phyloP scores from a whole-genome alignment of 2,797 vertebrate species.

The Nannoperca australis region DNA sequence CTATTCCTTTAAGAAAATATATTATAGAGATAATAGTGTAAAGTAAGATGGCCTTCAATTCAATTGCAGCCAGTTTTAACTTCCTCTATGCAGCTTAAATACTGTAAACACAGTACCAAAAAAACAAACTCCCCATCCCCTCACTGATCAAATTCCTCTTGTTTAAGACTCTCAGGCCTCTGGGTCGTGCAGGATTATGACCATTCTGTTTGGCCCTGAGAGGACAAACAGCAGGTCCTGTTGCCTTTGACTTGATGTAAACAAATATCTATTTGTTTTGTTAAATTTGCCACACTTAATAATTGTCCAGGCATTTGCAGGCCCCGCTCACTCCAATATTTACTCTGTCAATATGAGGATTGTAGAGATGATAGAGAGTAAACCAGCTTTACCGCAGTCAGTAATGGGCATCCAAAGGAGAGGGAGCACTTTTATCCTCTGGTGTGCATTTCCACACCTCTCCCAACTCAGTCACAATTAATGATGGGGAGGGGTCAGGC shows the following conservation, averaged over 20 bases:
- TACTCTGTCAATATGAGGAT: slow-evolving; percentile 24
- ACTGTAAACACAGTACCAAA: not conserved
- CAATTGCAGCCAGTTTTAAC: not conserved
- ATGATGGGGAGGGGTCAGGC: slow-evolving; percentile 30
- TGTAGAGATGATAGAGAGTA: slow-evolving; percentile 26
- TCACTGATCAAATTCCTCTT: not conserved
- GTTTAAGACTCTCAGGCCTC: not conserved
- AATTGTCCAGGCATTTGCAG: slow-evolving; percentile 3
- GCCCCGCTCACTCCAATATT: slow-evolving; percentile 22
- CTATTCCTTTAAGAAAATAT: not conserved
- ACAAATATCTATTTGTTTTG: slow-evolving; percentile 31
- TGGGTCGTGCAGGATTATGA: not conserved
- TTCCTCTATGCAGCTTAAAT: not conserved
- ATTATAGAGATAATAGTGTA: not conserved
- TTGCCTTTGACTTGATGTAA: slow-evolving; percentile 8
- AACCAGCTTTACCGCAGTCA: slow-evolving; percentile 22
- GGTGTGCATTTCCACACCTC: slow-evolving; percentile 46
- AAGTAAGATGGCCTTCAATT: not conserved
- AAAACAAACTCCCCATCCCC: not conserved
- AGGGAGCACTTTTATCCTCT: slow-evolving; percentile 24
- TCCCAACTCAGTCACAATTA: slow-evolving; percentile 55
- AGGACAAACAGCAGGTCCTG: slow-evolving; percentile 12
- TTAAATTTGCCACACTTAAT: slow-evolving; percentile 18
- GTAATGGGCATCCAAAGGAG: slow-evolving; percentile 16
- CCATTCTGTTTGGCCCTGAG: slow-evolving; percentile 3